phyloP scores from a whole-genome alignment of 2,888 invertebrate species.

The Rotaria socialis region DNA sequence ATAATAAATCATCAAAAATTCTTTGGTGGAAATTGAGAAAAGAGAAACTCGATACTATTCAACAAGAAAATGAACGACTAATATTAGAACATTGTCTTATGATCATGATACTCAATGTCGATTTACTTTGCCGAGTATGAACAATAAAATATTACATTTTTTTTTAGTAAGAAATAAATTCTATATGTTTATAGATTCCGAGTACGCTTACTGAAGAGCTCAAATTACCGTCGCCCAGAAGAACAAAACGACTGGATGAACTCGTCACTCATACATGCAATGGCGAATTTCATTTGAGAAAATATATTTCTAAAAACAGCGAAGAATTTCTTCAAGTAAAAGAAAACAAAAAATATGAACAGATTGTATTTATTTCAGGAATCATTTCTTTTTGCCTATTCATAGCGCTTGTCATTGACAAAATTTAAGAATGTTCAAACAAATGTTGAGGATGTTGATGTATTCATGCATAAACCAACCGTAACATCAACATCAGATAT shows the following conservation, averaged over 20 bases:
- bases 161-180: too few relatives aligned
- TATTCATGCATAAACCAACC: neutral
- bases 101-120: slow-evolving; percentile 20
- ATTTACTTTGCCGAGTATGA: slow-evolving; percentile 19
- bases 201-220: slow-evolving; percentile 3
- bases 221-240: neutral
- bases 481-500: neutral
- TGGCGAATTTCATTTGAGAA: neutral
- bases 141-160: too few relatives aligned
- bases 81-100: neutral
- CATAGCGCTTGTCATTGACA: neutral
- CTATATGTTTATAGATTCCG: neutral
- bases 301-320: neutral
- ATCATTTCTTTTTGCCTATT: neutral
- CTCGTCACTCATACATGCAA: neutral
- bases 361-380: neutral
- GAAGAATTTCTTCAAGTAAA: slow-evolving; percentile 35
- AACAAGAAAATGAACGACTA: slow-evolving; percentile 29
- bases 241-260: neutral
- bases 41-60: neutral
- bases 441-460: neutral
- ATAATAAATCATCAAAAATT: neutral
- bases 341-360: neutral
- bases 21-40: neutral
- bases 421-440: slow-evolving; percentile 7